Evolutionary conservation across 2,113 vertebrate genomes (phyloP).

Genomic region (Heteronetta atricapilla): DNA sequence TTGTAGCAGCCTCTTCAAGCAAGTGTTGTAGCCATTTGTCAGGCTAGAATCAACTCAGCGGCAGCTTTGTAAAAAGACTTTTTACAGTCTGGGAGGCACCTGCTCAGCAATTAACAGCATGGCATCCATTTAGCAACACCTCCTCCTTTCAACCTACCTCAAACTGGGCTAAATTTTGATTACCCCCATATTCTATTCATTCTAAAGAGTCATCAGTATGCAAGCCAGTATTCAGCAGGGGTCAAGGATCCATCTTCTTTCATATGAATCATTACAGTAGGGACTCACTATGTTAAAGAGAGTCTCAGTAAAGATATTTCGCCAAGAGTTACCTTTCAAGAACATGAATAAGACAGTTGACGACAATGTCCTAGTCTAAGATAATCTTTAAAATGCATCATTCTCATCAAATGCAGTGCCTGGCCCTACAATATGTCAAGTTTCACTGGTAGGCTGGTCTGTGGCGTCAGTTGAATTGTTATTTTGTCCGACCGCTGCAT

Average conservation of each 20-base stretch:
- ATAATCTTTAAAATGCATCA: neutral
- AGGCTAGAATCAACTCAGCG: neutral
- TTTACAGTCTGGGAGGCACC: neutral
- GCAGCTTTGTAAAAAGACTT: neutral
- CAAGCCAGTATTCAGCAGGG: neutral
- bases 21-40: neutral
- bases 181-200: neutral
- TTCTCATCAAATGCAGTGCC: neutral
- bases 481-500: neutral
- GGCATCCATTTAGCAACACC: neutral
- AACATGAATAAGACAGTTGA: neutral
- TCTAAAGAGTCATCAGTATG: neutral
- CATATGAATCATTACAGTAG: neutral
- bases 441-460: neutral
- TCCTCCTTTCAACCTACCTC: neutral
- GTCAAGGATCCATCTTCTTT: neutral
- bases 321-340: neutral
- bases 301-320: neutral
- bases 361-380: neutral
- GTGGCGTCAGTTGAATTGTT: neutral
- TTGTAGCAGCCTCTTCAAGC: neutral
- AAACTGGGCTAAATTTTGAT: neutral
- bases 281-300: neutral
- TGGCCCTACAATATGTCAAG: neutral
- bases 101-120: neutral